Evolutionary conservation across 2,888 invertebrate species (phyloP).

Genomic region (Hydroisotoma schaefferi): DNA sequence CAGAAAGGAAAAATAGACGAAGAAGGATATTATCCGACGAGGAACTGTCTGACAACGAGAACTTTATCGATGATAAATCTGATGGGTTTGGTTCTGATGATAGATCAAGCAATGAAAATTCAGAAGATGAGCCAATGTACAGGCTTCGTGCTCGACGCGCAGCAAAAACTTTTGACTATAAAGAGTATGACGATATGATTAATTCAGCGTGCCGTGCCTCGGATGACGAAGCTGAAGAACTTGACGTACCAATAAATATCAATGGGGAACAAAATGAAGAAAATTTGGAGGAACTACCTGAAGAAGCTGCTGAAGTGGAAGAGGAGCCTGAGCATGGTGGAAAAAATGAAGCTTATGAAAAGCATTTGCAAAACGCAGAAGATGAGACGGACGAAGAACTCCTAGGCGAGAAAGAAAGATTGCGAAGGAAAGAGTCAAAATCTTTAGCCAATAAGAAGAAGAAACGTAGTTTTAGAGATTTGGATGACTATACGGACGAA

Average conservation of each 20-base stretch:
- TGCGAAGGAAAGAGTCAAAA: slow-evolving; percentile 30
- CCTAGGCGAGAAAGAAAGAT: slow-evolving; percentile 42
- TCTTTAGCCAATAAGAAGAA: slow-evolving; percentile 57
- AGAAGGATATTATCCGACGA: slow-evolving; percentile 48
- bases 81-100: slow-evolving; percentile 31
- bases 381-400: slow-evolving; percentile 41
- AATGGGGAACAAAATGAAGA: slow-evolving; percentile 19
- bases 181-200: slow-evolving; percentile 93
- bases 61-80: slow-evolving; percentile 44
- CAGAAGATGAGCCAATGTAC: slow-evolving; percentile 68
- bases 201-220: slow-evolving; percentile 76
- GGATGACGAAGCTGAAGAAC: slow-evolving; percentile 32
- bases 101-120: slow-evolving; percentile 55
- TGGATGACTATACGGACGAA: slow-evolving; percentile 74
- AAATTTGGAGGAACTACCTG: slow-evolving; percentile 24
- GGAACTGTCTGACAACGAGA: slow-evolving; percentile 48
- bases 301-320: slow-evolving; percentile 47
- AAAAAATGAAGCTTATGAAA: slow-evolving; percentile 42
- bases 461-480: slow-evolving; percentile 70
- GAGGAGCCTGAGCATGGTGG: slow-evolving; percentile 24
- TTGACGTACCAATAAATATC: no score
- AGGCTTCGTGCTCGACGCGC: slow-evolving; percentile 75
- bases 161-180: slow-evolving; percentile 73
- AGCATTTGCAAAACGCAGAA: slow-evolving; percentile 44
- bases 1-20: slow-evolving; percentile 51